Evolutionary conservation across 2,113 vertebrate genomes (phyloP), one percentile per base, ranked within the genome.

Genomic region (Paracanthobrama guichenoti): DNA sequence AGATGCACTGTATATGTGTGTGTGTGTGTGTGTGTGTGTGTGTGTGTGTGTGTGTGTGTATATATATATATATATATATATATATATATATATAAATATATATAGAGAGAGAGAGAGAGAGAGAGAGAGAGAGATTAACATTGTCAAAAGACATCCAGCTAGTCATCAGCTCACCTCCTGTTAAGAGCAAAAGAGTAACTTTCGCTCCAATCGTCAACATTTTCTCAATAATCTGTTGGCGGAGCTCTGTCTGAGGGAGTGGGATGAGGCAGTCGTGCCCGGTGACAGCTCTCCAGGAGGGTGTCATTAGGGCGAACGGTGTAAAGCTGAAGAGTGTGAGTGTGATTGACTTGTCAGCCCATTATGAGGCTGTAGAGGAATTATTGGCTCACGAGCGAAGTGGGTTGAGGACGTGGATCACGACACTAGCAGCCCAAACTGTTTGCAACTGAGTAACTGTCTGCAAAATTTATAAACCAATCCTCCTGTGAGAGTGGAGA

Each of bases 321-420:
- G 95, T 95, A 95, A 96, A 96, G 96, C 95, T 94, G 95, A 93
- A 92, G 60, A 28, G 93, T 93, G 91, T 90, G 93, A 88, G 93
- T 92, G 87, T 95, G 94, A 95, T 94, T 96, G 96, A 96, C 95
- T 96, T 93, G 85, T 92, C 96, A 96, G 96, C 94, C 95, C 94
- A 94, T 95, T 95, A 95, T 88, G 92, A 95, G 93, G 91, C 94
- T 94, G 92, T 91, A 91, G 91, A 94, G 93, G 94, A 95, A 95
- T 97, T 97, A 97, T 96, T 95, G 94, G 94, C 94, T 95, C 93
- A 95, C 94, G 92, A 88, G 93, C 94, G 95, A 96, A 95, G 94
- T 91, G 83, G 87, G 88, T 86, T 89, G 86, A 90, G 92, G 93
- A 93, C 92, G 46, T 86, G 92, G 24, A 80, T 80, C 78, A 80